Percentiles rank a stretch among this genome's conserved stretches.
phyloP scores from a whole-genome alignment of 2,113 vertebrate species.

The Leucopternis melanops region DNA sequence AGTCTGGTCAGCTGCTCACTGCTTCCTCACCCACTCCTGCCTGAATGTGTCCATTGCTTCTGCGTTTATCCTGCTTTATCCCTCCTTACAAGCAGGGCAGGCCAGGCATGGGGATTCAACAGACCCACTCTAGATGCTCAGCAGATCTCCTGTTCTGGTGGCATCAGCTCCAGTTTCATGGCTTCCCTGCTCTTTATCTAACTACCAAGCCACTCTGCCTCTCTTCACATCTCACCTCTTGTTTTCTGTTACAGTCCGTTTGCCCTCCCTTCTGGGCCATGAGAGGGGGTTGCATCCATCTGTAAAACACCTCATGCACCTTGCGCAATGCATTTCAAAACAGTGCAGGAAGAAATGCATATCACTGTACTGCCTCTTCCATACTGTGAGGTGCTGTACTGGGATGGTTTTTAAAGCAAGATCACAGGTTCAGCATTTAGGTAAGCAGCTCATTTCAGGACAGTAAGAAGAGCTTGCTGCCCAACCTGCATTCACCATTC shows the following conservation, averaged over 20 bases:
- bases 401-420: background rate
- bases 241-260: background rate
- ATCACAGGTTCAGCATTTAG: background rate
- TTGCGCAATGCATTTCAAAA: background rate
- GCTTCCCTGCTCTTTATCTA: background rate
- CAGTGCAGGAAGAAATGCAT: background rate
- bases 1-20: background rate
- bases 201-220: background rate
- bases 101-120: background rate
- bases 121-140: background rate
- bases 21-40: background rate
- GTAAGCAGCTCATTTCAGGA: background rate
- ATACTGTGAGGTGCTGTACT: rapidly evolving
- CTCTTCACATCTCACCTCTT: background rate
- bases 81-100: background rate
- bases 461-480: background rate
- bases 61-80: background rate
- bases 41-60: background rate
- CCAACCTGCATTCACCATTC: background rate
- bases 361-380: background rate
- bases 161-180: background rate
- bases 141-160: background rate
- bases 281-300: background rate
- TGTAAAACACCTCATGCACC: background rate
- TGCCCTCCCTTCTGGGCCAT: background rate